phyloP scores from a whole-genome alignment of 1,140 invertebrate species.

The Harlomillsia oculata region DNA sequence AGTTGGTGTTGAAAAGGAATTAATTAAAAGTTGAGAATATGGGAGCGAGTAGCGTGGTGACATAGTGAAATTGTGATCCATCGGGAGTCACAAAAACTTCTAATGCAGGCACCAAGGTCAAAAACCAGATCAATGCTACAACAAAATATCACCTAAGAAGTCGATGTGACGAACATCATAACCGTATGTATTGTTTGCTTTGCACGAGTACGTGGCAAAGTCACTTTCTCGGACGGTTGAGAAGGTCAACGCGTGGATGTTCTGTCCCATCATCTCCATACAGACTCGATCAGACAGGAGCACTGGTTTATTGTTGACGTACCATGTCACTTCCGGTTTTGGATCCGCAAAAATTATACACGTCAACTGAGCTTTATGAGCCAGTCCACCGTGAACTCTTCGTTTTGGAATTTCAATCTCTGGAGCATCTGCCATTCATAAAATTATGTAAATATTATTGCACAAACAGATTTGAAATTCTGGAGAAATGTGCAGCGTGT shows the following conservation, averaged over 20 bases:
- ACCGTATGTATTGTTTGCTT: constrained; percentile 61
- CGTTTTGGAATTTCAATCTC: constrained; percentile 59
- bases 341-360: constrained; percentile 65
- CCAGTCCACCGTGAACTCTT: constrained; percentile 63
- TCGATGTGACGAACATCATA: constrained; percentile 45
- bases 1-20: too few relatives aligned
- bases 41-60: too few relatives aligned
- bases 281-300: constrained; percentile 47
- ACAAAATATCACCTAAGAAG: constrained; percentile 49
- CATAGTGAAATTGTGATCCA: too few relatives aligned
- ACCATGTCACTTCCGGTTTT: constrained; percentile 53
- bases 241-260: constrained; percentile 56
- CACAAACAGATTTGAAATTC: too few relatives aligned
- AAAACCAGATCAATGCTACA: too few relatives aligned
- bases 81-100: too few relatives aligned
- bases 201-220: constrained; percentile 66
- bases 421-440: constrained; percentile 51
- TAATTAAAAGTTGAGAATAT: too few relatives aligned
- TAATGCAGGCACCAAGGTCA: too few relatives aligned
- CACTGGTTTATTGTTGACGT: constrained; percentile 16
- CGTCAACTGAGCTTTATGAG: constrained; percentile 58
- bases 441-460: too few relatives aligned
- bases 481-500: too few relatives aligned
- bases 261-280: constrained; percentile 46
- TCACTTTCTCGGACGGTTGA: constrained; percentile 56